Base-by-base conservation (phyloP, 2,888 invertebrate species). In the Callyntrura sp. region DNA sequence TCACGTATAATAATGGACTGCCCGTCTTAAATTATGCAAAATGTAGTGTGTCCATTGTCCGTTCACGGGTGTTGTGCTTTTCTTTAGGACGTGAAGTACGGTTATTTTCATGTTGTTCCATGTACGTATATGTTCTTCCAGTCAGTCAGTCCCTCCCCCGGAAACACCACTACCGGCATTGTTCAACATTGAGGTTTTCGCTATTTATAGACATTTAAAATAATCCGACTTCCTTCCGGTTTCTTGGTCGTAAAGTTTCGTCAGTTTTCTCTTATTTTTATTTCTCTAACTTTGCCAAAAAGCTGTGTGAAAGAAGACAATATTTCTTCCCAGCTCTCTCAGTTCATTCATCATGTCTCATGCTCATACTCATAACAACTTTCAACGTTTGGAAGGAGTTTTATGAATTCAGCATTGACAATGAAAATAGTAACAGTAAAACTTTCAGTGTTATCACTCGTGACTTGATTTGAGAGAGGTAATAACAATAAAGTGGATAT, bases 301-400 rank as follows among this genome's bases (percentile, higher is more conserved):
- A n/a, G 20, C 65, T n/a, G n/a, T n/a, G n/a, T n/a, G n/a, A n/a
- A n/a, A n/a, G 28, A 65, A 28, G 28, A 65, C 65, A 73, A 73
- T 45, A 48, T 20, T n/a, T 0, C 43, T 20, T 48, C 45, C 48
- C 9, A 12, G 1, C 43, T 73, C 68, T 43, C 14, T 43, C 35
- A 68, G 48, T 48, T 48, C 48, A 48, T 73, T 73, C 73, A 73
- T 73, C 73, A 73, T n/a, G n/a, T n/a, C n/a, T n/a, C n/a, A n/a
- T n/a, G n/a, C n/a, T n/a, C n/a, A n/a, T n/a, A 48, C 20, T 73
- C 48, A 11, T 70, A 70, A 43, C 70, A 43, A 73, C 20, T n/a
- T n/a, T n/a, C n/a, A 73, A 73, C n/a, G 45, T 23, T n/a, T n/a
- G 43, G 43, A 43, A 11, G 43, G 5, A 3, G 28, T 3, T 68